A percentile compares a stretch with the other conserved stretches of the same genome.
phyloP scores from a whole-genome alignment of 2,113 vertebrate species.

The Thryonomys swinderianus region DNA sequence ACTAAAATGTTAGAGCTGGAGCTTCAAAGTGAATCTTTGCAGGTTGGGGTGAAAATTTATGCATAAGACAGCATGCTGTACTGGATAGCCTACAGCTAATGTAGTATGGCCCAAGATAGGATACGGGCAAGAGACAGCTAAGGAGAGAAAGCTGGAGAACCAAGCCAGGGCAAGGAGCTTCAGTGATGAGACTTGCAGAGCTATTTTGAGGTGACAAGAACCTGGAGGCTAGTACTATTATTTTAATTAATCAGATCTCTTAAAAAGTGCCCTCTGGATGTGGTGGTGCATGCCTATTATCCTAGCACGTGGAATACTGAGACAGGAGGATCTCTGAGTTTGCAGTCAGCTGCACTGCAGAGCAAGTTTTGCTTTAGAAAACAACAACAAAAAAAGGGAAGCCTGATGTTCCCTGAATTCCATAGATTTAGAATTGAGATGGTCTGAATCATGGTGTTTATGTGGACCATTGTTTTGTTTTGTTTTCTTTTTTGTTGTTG shows the following conservation, averaged over 20 bases:
- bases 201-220: conserved; percentile 42
- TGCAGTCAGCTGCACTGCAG: too few species aligned
- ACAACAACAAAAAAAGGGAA: too few species aligned
- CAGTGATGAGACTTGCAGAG: background rate
- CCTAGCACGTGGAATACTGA: too few species aligned
- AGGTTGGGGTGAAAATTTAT: background rate
- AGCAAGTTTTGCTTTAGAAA: too few species aligned
- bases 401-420: background rate
- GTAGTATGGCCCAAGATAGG: background rate
- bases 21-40: background rate
- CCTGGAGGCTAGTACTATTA: background rate
- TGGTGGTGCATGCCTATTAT: too few species aligned
- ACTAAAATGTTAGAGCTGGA: background rate
- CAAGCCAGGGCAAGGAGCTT: conserved; percentile 22
- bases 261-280: background rate
- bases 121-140: background rate
- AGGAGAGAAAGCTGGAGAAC: background rate
- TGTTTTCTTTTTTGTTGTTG: background rate
- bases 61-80: background rate
- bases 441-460: background rate
- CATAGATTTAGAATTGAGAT: background rate
- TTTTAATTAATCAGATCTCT: conserved; percentile 30
- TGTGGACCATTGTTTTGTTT: background rate
- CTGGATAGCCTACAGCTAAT: background rate
- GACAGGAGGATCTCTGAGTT: too few species aligned